phyloP scores from a whole-genome alignment of 1,140 invertebrate genomes.

The Drosophila watanabei region DNA sequence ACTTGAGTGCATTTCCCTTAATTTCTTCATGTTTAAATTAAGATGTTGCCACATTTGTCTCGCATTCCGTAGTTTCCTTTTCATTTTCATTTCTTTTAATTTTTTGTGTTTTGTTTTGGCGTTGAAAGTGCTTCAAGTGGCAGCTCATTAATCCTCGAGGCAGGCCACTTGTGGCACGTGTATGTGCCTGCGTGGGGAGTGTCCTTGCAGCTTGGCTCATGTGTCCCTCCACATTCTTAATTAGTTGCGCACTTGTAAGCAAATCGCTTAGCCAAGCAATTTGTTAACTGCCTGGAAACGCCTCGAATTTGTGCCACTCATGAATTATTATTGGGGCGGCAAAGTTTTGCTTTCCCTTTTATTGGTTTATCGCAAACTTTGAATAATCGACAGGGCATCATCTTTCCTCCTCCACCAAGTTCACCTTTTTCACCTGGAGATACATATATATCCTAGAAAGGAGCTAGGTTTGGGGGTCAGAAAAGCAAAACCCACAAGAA shows the following conservation, averaged over 20 bases:
- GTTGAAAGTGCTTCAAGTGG: conserved; percentile 52
- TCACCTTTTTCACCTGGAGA: background rate
- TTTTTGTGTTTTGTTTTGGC: conserved; percentile 3
- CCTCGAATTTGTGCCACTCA: conserved; percentile 24
- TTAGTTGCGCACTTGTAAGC: conserved; percentile 51
- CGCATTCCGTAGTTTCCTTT: background rate
- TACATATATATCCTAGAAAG: background rate
- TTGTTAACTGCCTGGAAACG: conserved; percentile 44
- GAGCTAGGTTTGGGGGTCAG: background rate
- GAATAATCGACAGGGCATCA: conserved; percentile 38
- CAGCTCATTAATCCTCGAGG: conserved; percentile 71
- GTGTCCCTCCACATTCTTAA: conserved; percentile 44
- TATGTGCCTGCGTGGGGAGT: conserved; percentile 25
- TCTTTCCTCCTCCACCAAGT: background rate
- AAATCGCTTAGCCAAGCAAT: conserved; percentile 47
- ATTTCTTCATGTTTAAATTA: conserved; percentile 40
- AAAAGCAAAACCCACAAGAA: background rate
- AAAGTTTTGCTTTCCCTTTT: conserved; percentile 28
- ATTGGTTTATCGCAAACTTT: conserved; percentile 49
- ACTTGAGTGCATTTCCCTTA: conserved; percentile 35
- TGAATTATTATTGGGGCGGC: conserved; percentile 30
- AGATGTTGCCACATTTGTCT: conserved; percentile 54
- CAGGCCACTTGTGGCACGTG: conserved; percentile 47
- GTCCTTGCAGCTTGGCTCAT: conserved; percentile 30
- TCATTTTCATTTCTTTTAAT: background rate